phyloP scores from a whole-genome alignment of 2,113 vertebrate species.

The Myotis yumanensis region DNA sequence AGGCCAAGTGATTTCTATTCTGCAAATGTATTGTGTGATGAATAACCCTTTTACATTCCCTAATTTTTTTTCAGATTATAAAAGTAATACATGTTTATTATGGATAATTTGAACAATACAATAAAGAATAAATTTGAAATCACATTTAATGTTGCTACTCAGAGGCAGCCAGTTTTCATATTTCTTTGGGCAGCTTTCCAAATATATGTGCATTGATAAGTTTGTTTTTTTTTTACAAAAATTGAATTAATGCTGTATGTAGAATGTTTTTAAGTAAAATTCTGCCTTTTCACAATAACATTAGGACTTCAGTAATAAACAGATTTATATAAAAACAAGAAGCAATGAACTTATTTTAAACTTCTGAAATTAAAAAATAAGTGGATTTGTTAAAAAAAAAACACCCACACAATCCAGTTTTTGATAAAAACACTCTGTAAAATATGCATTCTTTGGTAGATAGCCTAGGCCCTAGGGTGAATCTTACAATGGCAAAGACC shows the following conservation, averaged over 20 bases:
- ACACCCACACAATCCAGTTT: neutral
- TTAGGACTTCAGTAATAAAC: neutral
- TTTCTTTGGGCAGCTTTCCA: conserved; percentile 46
- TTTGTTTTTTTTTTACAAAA: neutral
- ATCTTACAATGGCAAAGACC: neutral
- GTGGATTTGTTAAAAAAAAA: neutral
- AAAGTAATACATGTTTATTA: conserved; percentile 62
- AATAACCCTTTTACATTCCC: conserved; percentile 66
- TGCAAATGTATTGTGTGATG: conserved; percentile 60
- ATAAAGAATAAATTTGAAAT: conserved; percentile 58
- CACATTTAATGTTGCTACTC: conserved; percentile 43
- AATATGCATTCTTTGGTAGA: neutral
- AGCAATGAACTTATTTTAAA: neutral
- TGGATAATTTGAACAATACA: conserved; percentile 60
- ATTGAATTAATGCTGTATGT: neutral
- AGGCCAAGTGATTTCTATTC: conserved; percentile 63
- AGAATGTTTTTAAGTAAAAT: neutral
- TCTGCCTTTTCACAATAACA: neutral
- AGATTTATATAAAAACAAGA: neutral
- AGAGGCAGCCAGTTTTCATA: conserved; percentile 50
- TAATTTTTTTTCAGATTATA: conserved; percentile 58
- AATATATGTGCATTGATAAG: neutral
- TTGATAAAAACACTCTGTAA: conserved; percentile 21
- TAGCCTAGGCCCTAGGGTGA: neutral
- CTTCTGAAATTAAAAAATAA: conserved; percentile 10